phyloP scores from a whole-genome alignment of 2,113 vertebrate species.

The Sminthopsis crassicaudata region DNA sequence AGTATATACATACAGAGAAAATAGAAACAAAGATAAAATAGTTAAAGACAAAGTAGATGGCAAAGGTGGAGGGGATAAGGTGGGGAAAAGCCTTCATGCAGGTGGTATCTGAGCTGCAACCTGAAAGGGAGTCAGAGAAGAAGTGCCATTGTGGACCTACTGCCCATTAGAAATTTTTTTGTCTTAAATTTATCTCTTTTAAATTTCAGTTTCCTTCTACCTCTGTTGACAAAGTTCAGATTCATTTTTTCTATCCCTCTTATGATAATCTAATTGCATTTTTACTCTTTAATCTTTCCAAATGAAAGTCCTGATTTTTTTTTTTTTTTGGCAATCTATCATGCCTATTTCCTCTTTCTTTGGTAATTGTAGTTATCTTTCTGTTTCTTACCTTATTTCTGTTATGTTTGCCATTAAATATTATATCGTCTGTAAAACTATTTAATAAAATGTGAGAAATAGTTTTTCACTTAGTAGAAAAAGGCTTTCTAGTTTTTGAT shows the following conservation, averaged over 20 bases:
- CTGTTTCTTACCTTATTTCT: not conserved
- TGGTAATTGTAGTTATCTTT: conserved; percentile 45
- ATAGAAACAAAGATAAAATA: conserved; percentile 34
- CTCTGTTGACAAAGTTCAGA: not conserved
- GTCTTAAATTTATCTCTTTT: conserved; percentile 26
- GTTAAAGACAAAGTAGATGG: not conserved
- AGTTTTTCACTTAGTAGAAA: not conserved
- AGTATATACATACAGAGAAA: not conserved
- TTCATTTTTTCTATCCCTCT: not conserved
- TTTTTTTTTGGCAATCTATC: not conserved
- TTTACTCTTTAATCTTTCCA: not conserved
- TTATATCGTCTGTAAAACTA: conserved; percentile 43
- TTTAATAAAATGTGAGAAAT: conserved; percentile 37
- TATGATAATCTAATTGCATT: not conserved
- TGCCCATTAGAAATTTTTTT: not conserved
- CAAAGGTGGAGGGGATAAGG: not conserved
- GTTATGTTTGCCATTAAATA: not conserved
- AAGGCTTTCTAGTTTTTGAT: not conserved
- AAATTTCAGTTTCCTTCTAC: not conserved
- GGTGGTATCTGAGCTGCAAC: not conserved
- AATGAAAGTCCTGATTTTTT: not conserved
- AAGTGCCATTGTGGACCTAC: no score
- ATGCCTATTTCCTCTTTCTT: conserved; percentile 20
- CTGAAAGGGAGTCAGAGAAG: not conserved
- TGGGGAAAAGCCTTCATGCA: conserved; percentile 28